Evolutionary conservation across 2,113 vertebrate species (phyloP).

Genomic region (Thymallus thymallus): DNA sequence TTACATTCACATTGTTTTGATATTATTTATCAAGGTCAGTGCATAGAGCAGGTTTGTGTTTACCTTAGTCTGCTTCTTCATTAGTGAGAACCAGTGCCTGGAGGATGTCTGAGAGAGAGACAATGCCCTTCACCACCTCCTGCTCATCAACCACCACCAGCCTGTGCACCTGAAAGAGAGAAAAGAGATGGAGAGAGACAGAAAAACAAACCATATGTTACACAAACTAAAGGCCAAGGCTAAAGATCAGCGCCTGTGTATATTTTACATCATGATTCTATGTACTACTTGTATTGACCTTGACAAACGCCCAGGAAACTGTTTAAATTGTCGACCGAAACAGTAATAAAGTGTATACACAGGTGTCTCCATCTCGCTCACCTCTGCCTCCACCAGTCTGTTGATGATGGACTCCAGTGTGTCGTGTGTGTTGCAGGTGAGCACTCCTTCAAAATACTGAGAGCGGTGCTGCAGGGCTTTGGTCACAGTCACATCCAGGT

Average conservation of each 20-base stretch:
- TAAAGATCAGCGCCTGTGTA: not conserved
- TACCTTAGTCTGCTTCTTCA: constrained; percentile 66
- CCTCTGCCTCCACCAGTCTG: constrained; percentile 94
- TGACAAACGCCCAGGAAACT: not conserved
- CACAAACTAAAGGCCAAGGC: too few relatives aligned
- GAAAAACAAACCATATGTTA: not conserved
- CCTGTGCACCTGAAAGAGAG: constrained; percentile 84
- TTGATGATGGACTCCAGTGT: constrained; percentile 93
- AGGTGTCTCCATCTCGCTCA: constrained; percentile 46
- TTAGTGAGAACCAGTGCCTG: constrained; percentile 89
- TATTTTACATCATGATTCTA: not conserved
- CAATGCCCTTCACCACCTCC: constrained; percentile 92
- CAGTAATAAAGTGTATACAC: not conserved
- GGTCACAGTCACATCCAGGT: constrained; percentile 94
- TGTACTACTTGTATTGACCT: not conserved
- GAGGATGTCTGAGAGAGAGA: constrained; percentile 94
- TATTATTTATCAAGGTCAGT: too few relatives aligned
- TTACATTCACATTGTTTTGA: too few relatives aligned
- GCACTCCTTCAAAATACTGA: constrained; percentile 95
- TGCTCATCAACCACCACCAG: constrained; percentile 93
- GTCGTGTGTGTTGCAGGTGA: constrained; percentile 88
- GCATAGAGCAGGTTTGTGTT: constrained; percentile 1
- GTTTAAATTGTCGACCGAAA: not conserved
- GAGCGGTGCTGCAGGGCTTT: constrained; percentile 94
- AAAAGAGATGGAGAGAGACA: not conserved